These are phyloP conservation scores for Elaphurus davidianus DNA, from an alignment of 2,113 vertebrate species.

Conservation along the genomic window DNA sequence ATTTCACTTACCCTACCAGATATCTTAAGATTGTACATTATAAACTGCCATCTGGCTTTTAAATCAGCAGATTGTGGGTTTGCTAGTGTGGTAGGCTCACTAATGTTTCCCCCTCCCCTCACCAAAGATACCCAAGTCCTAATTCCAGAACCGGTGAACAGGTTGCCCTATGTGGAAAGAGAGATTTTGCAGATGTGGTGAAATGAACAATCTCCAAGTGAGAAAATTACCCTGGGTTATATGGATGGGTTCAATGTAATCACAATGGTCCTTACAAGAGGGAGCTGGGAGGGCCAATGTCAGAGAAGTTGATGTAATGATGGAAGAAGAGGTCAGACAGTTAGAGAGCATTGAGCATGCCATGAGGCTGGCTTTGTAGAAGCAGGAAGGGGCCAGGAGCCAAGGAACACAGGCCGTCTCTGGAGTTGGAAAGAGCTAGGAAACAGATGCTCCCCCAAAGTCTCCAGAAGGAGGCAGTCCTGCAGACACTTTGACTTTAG, in stretches of 20 bases:
- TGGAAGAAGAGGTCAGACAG: not conserved
- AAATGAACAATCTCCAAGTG: not conserved
- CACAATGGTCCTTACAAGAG: not conserved
- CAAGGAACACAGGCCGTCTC: not conserved
- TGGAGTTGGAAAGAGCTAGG: not conserved
- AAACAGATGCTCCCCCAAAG: not conserved
- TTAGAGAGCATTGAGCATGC: not conserved
- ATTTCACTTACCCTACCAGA: not conserved
- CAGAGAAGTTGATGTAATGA: not conserved
- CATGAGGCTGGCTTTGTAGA: not conserved
- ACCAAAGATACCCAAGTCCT: not conserved
- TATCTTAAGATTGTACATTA: not conserved
- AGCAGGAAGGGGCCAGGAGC: not conserved
- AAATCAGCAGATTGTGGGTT: not conserved
- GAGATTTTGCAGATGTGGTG: not conserved
- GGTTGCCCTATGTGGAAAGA: not conserved
- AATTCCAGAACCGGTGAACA: not conserved
- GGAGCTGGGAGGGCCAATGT: not conserved
- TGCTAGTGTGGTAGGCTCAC: not conserved
- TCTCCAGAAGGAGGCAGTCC: not conserved
- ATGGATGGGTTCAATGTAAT: accelerated
- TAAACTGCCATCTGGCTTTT: not conserved
- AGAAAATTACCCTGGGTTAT: not conserved
- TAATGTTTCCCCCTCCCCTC: not conserved
- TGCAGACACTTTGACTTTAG: too few relatives aligned